A percentile compares a stretch with the other conserved stretches of the same genome.
Evolutionary conservation across 2,113 vertebrate species (phyloP).

Genomic region (Gopherus evgoodei): DNA sequence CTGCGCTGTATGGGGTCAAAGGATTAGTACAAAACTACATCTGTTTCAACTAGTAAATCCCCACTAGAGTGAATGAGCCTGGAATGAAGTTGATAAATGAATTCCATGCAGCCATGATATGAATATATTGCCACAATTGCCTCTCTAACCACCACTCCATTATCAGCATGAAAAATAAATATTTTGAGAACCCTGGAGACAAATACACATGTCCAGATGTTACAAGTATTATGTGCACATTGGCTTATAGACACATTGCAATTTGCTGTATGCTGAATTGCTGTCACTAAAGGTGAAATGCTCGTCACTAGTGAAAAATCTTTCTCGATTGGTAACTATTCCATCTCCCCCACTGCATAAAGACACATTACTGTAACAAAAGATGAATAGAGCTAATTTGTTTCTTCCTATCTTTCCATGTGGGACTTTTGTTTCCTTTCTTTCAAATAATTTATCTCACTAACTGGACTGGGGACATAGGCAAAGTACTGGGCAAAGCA

Average conservation of each 20-base stretch:
- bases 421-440: not conserved
- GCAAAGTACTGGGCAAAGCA: not conserved
- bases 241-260: conserved; percentile 20
- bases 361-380: conserved; percentile 1
- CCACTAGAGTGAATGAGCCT: not conserved
- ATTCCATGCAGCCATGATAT: accelerated
- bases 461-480: not conserved
- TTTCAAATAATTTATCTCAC: not conserved
- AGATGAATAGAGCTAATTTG: not conserved
- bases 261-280: not conserved
- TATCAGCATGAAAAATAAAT: conserved; percentile 51
- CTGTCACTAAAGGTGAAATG: conserved; percentile 2
- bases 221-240: conserved; percentile 30
- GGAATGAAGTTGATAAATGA: conserved; percentile 36
- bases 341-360: not conserved
- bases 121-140: not conserved
- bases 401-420: not conserved
- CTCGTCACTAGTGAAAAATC: conserved; percentile 14
- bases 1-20: not conserved
- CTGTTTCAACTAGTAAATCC: not conserved
- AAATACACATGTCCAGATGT: conserved; percentile 35
- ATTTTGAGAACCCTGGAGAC: conserved; percentile 22
- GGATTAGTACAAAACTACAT: not conserved
- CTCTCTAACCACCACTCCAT: conserved; percentile 43
- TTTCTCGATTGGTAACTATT: not conserved